These are phyloP conservation scores for Halcyon leucocephala DNA, from an alignment of 2,797 vertebrate species.

Conservation along the genomic window DNA sequence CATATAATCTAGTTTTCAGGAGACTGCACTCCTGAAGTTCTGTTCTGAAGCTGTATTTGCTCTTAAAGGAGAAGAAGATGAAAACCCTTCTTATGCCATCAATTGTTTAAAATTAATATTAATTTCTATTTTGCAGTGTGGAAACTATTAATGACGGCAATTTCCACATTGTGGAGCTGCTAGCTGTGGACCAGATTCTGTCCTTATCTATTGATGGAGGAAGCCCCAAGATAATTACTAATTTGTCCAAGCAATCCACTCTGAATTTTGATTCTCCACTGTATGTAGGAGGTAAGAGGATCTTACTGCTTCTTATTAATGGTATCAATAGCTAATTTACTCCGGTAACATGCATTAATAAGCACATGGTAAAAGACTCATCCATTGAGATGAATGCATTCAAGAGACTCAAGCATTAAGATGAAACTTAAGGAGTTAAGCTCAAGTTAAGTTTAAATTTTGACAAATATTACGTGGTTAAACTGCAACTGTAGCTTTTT, in stretches of 20 bases:
- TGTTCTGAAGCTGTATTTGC: not conserved
- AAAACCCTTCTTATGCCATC: not conserved
- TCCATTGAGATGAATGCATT: not conserved
- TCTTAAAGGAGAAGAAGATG: not conserved
- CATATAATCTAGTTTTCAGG: not conserved
- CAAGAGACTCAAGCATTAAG: not conserved
- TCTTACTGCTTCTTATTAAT: not conserved
- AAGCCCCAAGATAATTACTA: slow-evolving; percentile 92
- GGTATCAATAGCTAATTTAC: not conserved
- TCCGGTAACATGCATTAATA: not conserved
- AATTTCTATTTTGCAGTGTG: slow-evolving; percentile 81
- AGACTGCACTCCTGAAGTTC: not conserved
- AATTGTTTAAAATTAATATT: not conserved
- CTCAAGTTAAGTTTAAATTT: not conserved
- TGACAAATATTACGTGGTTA: not conserved
- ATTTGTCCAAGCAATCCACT: slow-evolving; percentile 91
- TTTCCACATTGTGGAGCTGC: slow-evolving; percentile 94
- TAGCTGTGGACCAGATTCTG: slow-evolving; percentile 91
- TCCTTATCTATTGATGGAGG: slow-evolving; percentile 95
- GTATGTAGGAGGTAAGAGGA: slow-evolving; percentile 92
- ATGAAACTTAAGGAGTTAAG: not conserved
- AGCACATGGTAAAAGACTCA: not conserved
- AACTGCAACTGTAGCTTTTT: not conserved
- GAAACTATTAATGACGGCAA: slow-evolving; percentile 98
- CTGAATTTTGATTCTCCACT: slow-evolving; percentile 91